Percentiles rank a stretch among this genome's conserved stretches.
Evolutionary conservation across 2,113 vertebrate genomes (phyloP).

Genomic region (Phalacrocorax aristotelis): DNA sequence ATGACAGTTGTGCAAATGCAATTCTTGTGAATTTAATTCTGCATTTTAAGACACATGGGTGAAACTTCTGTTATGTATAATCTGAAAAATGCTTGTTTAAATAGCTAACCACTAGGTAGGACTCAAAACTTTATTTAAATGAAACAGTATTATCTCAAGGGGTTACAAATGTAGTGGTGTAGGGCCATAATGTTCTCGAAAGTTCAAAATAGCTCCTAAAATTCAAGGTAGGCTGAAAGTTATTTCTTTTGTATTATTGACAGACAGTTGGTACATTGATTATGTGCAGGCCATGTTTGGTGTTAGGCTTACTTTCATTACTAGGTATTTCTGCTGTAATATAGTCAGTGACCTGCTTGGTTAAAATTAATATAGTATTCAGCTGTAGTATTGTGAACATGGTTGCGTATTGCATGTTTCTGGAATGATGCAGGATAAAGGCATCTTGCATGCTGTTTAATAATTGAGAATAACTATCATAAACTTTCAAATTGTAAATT

Average conservation of each 20-base stretch:
- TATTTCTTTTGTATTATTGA: neutral
- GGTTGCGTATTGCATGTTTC: neutral
- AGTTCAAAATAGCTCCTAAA: neutral
- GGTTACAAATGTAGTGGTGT: neutral
- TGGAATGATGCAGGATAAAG: neutral
- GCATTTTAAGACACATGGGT: fast-evolving
- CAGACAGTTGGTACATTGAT: neutral
- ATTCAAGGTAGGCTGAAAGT: neutral
- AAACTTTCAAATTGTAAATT: neutral
- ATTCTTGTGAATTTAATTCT: neutral
- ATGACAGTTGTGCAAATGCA: neutral
- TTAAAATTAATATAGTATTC: neutral
- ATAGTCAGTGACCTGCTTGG: neutral
- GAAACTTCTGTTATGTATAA: fast-evolving
- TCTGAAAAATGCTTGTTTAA: neutral
- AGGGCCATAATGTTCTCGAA: neutral
- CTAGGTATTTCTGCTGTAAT: neutral
- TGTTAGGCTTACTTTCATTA: neutral
- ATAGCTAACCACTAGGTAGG: neutral
- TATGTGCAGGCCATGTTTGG: neutral
- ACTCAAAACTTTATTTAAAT: neutral
- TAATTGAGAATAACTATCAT: neutral
- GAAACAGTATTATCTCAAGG: neutral
- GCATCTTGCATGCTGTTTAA: neutral
- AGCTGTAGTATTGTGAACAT: neutral